Percentiles rank a stretch among this genome's conserved stretches.
Evolutionary conservation across 2,888 invertebrate genomes (phyloP).

Genomic region (Tenthredo livida): DNA sequence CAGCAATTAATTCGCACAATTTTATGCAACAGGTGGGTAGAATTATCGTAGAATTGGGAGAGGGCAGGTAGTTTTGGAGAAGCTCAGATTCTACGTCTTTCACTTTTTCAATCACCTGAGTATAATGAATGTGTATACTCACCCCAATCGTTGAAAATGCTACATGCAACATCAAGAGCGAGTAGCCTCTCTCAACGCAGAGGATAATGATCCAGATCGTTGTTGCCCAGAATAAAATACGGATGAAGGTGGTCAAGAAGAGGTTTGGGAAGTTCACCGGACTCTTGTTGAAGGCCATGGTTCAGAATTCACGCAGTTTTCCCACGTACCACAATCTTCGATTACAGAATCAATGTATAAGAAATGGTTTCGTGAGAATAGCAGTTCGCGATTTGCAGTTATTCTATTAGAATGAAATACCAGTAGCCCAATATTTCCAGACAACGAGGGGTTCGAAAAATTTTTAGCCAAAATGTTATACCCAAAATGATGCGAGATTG

Average conservation of each 20-base stretch:
- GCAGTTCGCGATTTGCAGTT: neutral
- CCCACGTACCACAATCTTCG: neutral
- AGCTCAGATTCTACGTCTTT: neutral
- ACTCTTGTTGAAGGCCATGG: neutral
- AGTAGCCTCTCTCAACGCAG: conserved; percentile 62
- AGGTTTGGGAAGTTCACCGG: conserved; percentile 58
- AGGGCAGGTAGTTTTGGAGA: neutral
- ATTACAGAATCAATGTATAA: neutral
- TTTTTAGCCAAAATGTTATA: neutral
- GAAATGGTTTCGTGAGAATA: neutral
- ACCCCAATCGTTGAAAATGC: conserved; percentile 73
- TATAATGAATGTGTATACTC: conserved; percentile 58
- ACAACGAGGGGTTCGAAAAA: neutral
- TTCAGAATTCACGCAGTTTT: neutral
- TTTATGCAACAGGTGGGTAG: neutral
- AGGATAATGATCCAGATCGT: conserved; percentile 71
- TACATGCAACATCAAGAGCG: conserved; percentile 74
- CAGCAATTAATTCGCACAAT: neutral
- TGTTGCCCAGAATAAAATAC: conserved; percentile 69
- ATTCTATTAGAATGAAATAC: neutral
- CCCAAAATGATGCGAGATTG: neutral
- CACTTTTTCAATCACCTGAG: neutral
- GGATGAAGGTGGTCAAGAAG: conserved; percentile 66
- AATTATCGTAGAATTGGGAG: neutral
- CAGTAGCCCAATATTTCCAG: neutral